Conservation (phyloP, 2,113 vertebrate species). For the Etia nguti region DNA sequence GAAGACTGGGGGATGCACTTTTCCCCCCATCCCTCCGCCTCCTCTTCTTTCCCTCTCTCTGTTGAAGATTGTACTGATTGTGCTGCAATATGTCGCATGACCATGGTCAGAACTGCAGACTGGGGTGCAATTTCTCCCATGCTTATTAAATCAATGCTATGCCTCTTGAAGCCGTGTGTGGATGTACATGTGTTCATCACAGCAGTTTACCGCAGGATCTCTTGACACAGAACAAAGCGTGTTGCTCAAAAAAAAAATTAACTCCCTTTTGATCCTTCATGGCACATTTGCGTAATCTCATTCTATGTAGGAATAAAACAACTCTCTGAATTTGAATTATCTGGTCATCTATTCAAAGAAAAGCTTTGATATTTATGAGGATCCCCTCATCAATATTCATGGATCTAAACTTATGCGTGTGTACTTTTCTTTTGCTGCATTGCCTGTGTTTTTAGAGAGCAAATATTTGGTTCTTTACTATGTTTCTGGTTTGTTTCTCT, state of each 20-base stretch:
- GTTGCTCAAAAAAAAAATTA: conserved; percentile 28
- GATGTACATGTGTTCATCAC: conserved; percentile 27
- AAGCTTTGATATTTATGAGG: conserved; percentile 75
- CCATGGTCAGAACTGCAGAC: conserved; percentile 44
- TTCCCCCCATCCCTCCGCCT: background rate
- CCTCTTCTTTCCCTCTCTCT: conserved; percentile 3
- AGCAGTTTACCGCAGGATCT: conserved; percentile 18
- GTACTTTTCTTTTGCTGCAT: conserved; percentile 45
- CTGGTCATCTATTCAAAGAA: conserved; percentile 52
- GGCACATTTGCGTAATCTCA: conserved; percentile 45
- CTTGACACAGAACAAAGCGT: conserved; percentile 54
- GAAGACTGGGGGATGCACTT: conserved; percentile 5
- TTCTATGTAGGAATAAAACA: conserved; percentile 41
- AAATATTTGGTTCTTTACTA: background rate
- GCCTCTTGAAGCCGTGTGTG: conserved; percentile 7
- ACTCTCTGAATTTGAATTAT: conserved; percentile 41
- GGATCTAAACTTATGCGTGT: conserved; percentile 47
- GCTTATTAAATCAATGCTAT: conserved; percentile 53
- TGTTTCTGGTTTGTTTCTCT: background rate
- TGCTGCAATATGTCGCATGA: conserved; percentile 71
- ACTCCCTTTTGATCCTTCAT: conserved; percentile 53
- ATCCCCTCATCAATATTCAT: conserved; percentile 60
- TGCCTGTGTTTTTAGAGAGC: background rate
- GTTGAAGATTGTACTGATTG: conserved; percentile 50
- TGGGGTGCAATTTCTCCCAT: conserved; percentile 27